These are phyloP conservation scores for Agrilus cyanescens DNA, from an alignment of 2,888 invertebrate genomes.

Conservation along the genomic window DNA sequence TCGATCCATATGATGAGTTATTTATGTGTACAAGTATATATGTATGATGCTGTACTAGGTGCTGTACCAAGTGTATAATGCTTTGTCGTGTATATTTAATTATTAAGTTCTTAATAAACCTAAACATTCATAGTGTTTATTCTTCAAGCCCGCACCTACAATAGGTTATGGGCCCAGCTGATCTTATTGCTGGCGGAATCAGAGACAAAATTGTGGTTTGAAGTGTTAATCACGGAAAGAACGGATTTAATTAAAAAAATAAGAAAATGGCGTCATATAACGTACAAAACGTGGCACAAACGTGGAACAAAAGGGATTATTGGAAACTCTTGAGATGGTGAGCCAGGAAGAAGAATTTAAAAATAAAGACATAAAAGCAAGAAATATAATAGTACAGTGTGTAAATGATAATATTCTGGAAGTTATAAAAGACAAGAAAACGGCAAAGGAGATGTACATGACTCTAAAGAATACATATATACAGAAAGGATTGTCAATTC, in stretches of 20 bases:
- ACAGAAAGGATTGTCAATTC: slow-evolving; percentile 4
- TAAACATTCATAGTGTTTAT: too few species aligned
- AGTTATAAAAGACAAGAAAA: slow-evolving; percentile 13
- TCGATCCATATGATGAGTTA: too few species aligned
- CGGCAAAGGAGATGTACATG: slow-evolving; percentile 15
- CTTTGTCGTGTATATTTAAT: too few species aligned
- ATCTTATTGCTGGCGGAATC: background rate
- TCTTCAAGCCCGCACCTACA: background rate
- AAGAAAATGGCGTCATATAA: slow-evolving; percentile 14
- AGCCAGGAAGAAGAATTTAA: slow-evolving; percentile 7
- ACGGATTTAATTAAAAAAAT: slow-evolving; percentile 14
- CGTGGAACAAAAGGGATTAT: slow-evolving; percentile 9
- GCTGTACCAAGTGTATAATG: too few species aligned
- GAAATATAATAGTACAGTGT: slow-evolving; percentile 14
- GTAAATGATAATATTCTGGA: slow-evolving; percentile 14
- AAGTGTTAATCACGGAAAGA: slow-evolving; percentile 9
- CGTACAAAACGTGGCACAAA: too few species aligned
- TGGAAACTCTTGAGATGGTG: background rate
- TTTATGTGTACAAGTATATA: too few species aligned
- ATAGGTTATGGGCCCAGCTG: slow-evolving; percentile 6
- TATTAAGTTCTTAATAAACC: too few species aligned
- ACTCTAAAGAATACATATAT: slow-evolving; percentile 8
- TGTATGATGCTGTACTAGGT: too few species aligned
- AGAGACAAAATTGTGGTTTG: background rate
- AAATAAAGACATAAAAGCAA: slow-evolving; percentile 13